Base-by-base conservation (phyloP, 2,888 invertebrate species). In the Lamellibrachia columna region DNA sequence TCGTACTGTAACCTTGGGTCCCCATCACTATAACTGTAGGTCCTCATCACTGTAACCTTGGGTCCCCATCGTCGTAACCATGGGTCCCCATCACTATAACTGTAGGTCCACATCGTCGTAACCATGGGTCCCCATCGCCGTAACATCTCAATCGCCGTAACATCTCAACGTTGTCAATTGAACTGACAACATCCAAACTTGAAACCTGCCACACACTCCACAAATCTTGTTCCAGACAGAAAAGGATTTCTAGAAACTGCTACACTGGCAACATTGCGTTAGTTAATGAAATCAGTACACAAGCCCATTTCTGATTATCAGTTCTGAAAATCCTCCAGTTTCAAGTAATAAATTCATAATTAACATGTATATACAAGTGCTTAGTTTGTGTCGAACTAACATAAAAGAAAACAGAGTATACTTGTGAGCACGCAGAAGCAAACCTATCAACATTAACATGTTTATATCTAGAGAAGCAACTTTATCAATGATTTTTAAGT, bases 351-450 rank as follows among this genome's bases (percentile, higher is more conserved):
- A 75, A 75, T 75, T 75, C 75, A 75, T 75, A 75, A 75, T 75
- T n/a, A 75, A 75, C 75, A 75, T 75, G 75, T 75, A 75, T 75
- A 75, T 75, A 75, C 3, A n/a, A 22, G 75, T 75, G 75, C 75
- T 75, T 75, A 75, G n/a, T n/a, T 22, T 75, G 22, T 75, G 75
- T 75, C 22, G 15, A 75, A 75, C 75, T 75, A 75, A 75, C 75
- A 75, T 75, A 55, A 6, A n/a, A 75, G 75, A 75, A 75, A 75
- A 22, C 75, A 75, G 55, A 55, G 22, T 75, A 75, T 75, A 75
- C 15, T 75, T 75, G 75, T 75, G 75, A 75, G n/a, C 75, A 75
- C 75, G 75, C 75, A 75, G 75, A 75, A 75, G 75, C 75, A 75
- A 75, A 75, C 22, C 75, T 75, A 75, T 22, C 22, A 75, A 75